Evolutionary conservation across 2,888 invertebrate genomes (phyloP), one percentile per base, ranked within the genome.

Genomic region (Parnassius mnemosyne): DNA sequence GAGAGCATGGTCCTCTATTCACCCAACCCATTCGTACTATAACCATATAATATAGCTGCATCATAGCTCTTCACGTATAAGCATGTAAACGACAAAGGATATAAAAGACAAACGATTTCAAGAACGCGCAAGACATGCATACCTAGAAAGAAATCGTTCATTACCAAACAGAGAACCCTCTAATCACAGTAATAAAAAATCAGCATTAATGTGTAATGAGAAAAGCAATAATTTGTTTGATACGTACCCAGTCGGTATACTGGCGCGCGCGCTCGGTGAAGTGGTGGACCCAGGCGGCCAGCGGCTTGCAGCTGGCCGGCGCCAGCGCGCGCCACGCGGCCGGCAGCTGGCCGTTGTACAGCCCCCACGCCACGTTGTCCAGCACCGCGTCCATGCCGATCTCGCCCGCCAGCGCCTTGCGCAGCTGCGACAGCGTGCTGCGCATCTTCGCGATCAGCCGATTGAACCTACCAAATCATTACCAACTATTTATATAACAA

Each of bases 261-360:
- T 97, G 97, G 57, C 92, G 89, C 67, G 94, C 93, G 70, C 97
- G 86, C 13, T 86, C 86, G 42, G 93, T 93, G 78, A 97, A 97
- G 84, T 97, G 97, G 61, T 95, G 95, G 93, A 98, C 95, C 98
- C 98, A 98, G 41, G 95, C 94, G 9, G 96, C 97, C 1, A 98
- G 92, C 63, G 92, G 94, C 84, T 98, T 98, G 77, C 95, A 95
- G 0, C 97, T 97, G 66, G 93, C 95, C 9, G 98, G 98, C 7
- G 97, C 95, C 53, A 97, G 87, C 66, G 92, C 92, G 20, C 95
- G 92, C 98, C 98, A 98, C 67, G 94, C 94, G 25, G 80, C 79
- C 10, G 98, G 98, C 74, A 98, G 88, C 72, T 94, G 94, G 5
- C 97, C 97, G 84, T 97, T 97, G 88, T 95, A 97, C 71, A 98